A percentile compares a stretch with the other conserved stretches of the same genome.
phyloP scores from a whole-genome alignment of 2,113 vertebrate species.

The Hyla sarda region DNA sequence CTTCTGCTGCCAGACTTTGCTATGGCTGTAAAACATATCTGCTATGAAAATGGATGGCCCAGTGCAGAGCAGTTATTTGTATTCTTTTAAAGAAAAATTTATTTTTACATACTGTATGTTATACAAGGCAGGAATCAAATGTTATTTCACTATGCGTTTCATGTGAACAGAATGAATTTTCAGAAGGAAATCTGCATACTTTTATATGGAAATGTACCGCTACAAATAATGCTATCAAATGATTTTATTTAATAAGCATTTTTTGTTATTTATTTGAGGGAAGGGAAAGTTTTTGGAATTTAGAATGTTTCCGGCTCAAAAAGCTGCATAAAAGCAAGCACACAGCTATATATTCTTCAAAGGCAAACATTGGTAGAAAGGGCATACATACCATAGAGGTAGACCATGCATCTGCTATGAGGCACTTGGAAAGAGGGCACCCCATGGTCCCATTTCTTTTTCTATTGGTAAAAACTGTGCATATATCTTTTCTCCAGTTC shows the following conservation, averaged over 20 bases:
- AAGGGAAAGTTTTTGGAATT: not conserved
- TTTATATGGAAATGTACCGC: not conserved
- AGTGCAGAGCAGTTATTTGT: not conserved
- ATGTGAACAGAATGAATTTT: not conserved
- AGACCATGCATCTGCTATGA: too few species aligned
- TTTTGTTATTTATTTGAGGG: not conserved
- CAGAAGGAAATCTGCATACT: not conserved
- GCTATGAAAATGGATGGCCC: conserved; percentile 19
- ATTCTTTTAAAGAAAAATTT: conserved; percentile 18
- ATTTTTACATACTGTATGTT: conserved; percentile 18
- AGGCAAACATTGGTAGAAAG: too few species aligned
- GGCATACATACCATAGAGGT: too few species aligned
- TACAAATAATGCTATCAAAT: conserved; percentile 2
- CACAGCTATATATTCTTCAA: too few species aligned
- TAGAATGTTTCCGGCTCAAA: not conserved
- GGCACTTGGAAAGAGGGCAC: too few species aligned
- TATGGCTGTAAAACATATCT: conserved; percentile 42
- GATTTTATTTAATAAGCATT: not conserved
- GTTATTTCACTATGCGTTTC: conserved; percentile 28
- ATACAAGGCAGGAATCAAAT: conserved; percentile 13
- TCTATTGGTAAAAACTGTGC: too few species aligned
- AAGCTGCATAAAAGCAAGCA: too few species aligned
- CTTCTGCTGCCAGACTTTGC: conserved; percentile 34
- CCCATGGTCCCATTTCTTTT: too few species aligned
- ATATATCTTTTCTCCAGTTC: too few species aligned